Conservation (phyloP, 2,113 vertebrate species). For the Nothobranchius furzeri region DNA sequence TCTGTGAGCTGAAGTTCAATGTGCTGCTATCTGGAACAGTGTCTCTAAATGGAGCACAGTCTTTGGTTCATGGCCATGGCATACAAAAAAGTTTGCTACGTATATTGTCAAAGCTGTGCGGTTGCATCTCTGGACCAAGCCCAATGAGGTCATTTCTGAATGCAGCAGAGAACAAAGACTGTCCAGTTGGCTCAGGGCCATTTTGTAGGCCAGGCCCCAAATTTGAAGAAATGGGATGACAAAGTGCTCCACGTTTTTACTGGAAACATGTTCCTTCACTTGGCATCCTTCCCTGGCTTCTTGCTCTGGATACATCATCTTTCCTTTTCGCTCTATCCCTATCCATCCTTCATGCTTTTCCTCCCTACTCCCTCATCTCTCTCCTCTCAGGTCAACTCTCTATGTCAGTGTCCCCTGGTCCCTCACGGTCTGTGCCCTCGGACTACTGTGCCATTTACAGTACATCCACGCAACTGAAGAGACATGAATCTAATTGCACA, state of each 20-base stretch:
- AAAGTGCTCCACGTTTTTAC: constrained; percentile 44
- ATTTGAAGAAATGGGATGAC: constrained; percentile 22
- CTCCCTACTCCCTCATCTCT: neutral
- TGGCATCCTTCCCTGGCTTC: constrained; percentile 10
- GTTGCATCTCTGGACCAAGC: constrained; percentile 37
- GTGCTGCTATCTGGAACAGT: constrained; percentile 53
- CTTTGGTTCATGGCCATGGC: constrained; percentile 40
- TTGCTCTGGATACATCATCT: constrained; percentile 12
- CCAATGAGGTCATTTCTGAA: constrained; percentile 23
- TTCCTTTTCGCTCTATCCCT: neutral
- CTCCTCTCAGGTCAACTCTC: constrained; percentile 20
- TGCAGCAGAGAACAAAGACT: constrained; percentile 13
- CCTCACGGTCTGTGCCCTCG: constrained; percentile 34
- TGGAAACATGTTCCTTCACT: constrained; percentile 14
- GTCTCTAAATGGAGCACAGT: constrained; percentile 55
- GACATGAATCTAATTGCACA: constrained; percentile 34
- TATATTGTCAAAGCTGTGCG: constrained; percentile 28
- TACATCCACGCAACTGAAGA: constrained; percentile 24
- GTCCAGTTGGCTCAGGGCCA: neutral
- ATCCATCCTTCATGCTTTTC: neutral
- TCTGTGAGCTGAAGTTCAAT: constrained; percentile 14
- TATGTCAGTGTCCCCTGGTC: constrained; percentile 17
- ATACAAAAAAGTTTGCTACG: constrained; percentile 40
- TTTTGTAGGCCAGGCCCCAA: neutral
- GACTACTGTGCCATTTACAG: constrained; percentile 46